Percentiles rank a stretch among this genome's conserved stretches.
phyloP scores from a whole-genome alignment of 1,140 invertebrate species.

The Cephus cinctus region DNA sequence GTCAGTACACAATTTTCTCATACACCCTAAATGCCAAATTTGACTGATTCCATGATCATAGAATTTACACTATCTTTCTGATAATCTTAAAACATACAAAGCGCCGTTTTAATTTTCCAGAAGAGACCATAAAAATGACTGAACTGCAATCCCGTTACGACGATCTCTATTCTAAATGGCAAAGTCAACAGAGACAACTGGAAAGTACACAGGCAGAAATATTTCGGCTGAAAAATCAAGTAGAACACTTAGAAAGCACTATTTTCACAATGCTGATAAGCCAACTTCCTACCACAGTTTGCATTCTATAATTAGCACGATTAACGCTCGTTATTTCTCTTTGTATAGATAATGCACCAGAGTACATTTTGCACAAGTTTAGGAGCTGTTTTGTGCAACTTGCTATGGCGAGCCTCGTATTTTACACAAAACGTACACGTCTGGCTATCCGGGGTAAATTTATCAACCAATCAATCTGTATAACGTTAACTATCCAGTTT shows the following conservation, averaged over 20 bases:
- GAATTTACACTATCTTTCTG: too few species aligned
- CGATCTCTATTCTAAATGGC: too few species aligned
- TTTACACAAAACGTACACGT: conserved; percentile 36
- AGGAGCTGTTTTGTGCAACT: conserved; percentile 43
- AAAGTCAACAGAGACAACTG: conserved; percentile 33
- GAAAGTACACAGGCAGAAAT: conserved; percentile 36
- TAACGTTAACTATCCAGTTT: too few species aligned
- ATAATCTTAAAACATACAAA: too few species aligned
- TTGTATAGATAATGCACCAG: conserved; percentile 34
- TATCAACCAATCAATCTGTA: too few species aligned
- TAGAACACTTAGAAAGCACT: conserved; percentile 16
- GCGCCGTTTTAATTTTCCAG: too few species aligned
- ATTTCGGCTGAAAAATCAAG: conserved; percentile 38
- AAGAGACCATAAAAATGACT: too few species aligned
- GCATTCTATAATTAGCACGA: not conserved
- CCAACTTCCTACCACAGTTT: not conserved
- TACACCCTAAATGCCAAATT: too few species aligned
- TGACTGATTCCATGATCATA: too few species aligned
- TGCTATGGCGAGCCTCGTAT: conserved; percentile 47
- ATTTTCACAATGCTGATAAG: not conserved
- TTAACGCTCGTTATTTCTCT: not conserved
- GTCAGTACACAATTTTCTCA: too few species aligned
- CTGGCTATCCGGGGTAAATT: conserved; percentile 40
- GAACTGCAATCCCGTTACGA: too few species aligned
- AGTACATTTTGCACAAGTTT: conserved; percentile 47